These are phyloP conservation scores for Siniperca obscura DNA, from an alignment of 2,797 vertebrate species.

Conservation along the genomic window DNA sequence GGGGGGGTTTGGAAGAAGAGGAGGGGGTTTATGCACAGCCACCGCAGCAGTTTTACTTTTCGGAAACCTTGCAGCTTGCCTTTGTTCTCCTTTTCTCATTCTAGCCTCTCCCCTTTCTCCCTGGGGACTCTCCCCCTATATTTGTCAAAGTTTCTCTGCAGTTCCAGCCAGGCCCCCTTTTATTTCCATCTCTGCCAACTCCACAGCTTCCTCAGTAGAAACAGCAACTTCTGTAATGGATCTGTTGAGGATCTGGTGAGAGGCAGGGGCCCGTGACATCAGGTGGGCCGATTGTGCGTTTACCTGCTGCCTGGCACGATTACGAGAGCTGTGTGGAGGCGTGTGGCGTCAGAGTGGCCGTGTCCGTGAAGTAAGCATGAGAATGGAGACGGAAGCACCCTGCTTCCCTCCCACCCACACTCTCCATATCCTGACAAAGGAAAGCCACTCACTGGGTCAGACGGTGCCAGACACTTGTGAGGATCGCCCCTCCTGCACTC, in stretches of 20 bases:
- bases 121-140: constrained; percentile 61
- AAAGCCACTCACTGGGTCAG: constrained; percentile 77
- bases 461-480: constrained; percentile 70
- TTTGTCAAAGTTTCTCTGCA: constrained; percentile 67
- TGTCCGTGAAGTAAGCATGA: constrained; percentile 62
- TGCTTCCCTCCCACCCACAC: constrained; percentile 64
- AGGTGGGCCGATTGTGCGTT: constrained; percentile 51
- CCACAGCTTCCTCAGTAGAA: constrained; percentile 7
- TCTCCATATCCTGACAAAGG: constrained; percentile 75
- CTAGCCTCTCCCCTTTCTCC: constrained; percentile 48
- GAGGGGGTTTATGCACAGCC: constrained; percentile 54
- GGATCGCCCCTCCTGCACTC: constrained; percentile 50
- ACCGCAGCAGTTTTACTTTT: constrained; percentile 69
- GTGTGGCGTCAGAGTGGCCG: constrained; percentile 57
- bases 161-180: constrained; percentile 21
- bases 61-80: constrained; percentile 48
- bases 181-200: constrained; percentile 10
- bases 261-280: constrained; percentile 35
- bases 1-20: constrained; percentile 19
- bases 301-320: constrained; percentile 57
- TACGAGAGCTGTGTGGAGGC: constrained; percentile 45
- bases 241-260: constrained; percentile 30
- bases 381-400: constrained; percentile 73
- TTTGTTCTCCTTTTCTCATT: constrained; percentile 76
- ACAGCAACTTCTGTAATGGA: constrained; percentile 33